Conservation (phyloP, 2,797 vertebrate genomes). For the Eupleurogrammus muticus region DNA sequence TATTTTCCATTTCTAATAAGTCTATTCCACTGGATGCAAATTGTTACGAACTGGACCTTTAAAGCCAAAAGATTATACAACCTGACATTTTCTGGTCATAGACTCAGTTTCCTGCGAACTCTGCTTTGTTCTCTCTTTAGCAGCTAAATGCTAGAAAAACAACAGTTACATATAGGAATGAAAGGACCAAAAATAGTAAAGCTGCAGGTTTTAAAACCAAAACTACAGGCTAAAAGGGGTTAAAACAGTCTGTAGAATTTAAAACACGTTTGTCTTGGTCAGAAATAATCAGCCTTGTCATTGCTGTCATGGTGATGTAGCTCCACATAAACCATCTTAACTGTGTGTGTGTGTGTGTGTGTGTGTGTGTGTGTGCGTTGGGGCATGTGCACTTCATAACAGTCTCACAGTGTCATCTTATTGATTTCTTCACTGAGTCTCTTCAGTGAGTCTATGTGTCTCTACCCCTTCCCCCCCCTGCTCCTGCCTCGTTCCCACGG, state of each 20-base stretch:
- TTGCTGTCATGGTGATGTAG: conserved; percentile 18
- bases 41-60: too few species aligned
- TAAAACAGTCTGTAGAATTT: not conserved
- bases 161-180: too few species aligned
- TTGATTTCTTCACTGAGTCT: conserved; percentile 28
- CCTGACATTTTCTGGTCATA: too few species aligned
- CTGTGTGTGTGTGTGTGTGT: conserved; percentile 9
- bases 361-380: conserved; percentile 3
- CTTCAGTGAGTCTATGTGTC: conserved; percentile 16
- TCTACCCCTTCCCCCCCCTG: conserved; percentile 4
- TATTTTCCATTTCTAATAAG: too few species aligned
- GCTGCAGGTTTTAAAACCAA: too few species aligned
- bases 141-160: too few species aligned
- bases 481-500: conserved; percentile 64
- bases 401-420: conserved; percentile 31
- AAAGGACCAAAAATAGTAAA: not conserved
- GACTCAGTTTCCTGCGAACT: too few species aligned
- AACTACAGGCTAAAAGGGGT: too few species aligned
- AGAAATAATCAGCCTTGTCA: conserved; percentile 36
- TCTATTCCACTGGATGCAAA: too few species aligned
- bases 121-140: too few species aligned
- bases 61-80: too few species aligned
- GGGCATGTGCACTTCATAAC: conserved; percentile 2
- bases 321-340: conserved; percentile 2
- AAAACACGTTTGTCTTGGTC: too few species aligned